Base-by-base conservation (phyloP, 2,888 invertebrate genomes). In the Dusona sp. region DNA sequence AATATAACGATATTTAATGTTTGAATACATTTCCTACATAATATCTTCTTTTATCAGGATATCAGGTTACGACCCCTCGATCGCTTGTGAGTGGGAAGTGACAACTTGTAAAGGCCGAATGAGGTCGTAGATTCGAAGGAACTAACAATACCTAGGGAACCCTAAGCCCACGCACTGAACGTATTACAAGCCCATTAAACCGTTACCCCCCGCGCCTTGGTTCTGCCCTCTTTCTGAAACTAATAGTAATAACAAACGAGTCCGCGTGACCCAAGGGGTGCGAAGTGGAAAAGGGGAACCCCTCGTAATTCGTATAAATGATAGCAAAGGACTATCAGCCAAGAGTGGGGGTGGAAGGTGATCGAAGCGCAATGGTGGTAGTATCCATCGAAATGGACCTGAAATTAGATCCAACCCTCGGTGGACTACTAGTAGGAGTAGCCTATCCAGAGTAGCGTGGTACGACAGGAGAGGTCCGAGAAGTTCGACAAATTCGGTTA, bases 261-360 rank as follows among this genome's bases (percentile, higher is more conserved):
- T 80, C 88, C 77, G 86, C 85, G 84, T 87, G 86, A 87, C 83
- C 85, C 86, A 67, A 86, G 84, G 84, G 89, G 84, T 85, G 84
- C 84, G 84, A 83, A 88, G 89, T 90, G 85, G 85, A 89, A 90
- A 88, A 88, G 88, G 90, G 89, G 65, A 65, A 61, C 74, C 81
- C 84, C 78, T 92, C 86, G 93, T 94, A 94, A 94, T 94, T 94
- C 94, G 94, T 93, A 94, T 94, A 94, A 94, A 94, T 94, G 94
- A 94, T 94, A 90, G 92, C 88, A 88, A 88, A 89, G 88, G 89
- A 89, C 89, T 90, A 92, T 92, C 91, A 90, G 90, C 65, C 67
- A 78, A 67, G 74, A 88, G 89, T 89, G 83, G 84, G 84, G 88
- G 25, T 38, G 13, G 64, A 25, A 33, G 72, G 72, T 79, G 81